phyloP scores from a whole-genome alignment of 1,140 invertebrate genomes.

The Euura saliciscinereae region DNA sequence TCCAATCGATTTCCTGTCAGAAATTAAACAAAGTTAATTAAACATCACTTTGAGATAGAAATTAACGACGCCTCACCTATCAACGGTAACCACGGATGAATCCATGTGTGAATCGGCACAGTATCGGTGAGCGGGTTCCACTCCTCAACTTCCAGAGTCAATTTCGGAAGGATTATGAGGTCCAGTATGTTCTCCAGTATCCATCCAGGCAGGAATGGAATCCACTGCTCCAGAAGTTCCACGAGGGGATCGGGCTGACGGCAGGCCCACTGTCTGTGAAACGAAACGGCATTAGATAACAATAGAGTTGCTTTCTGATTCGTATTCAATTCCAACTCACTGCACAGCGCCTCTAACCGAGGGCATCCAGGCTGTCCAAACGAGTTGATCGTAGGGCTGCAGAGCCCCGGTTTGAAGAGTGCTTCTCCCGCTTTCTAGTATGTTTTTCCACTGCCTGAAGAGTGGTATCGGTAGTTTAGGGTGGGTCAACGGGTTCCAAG shows the following conservation, averaged over 20 bases:
- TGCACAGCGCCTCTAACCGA: conserved; percentile 72
- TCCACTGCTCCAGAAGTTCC: conserved; percentile 82
- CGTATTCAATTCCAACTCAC: conserved; percentile 53
- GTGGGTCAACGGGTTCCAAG: conserved; percentile 78
- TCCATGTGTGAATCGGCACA: conserved; percentile 94
- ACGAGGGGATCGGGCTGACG: conserved; percentile 78
- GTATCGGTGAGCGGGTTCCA: conserved; percentile 96
- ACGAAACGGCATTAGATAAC: conserved; percentile 7
- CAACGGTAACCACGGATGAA: conserved; percentile 91
- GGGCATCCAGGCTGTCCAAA: conserved; percentile 93
- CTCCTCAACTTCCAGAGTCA: conserved; percentile 80
- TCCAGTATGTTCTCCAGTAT: conserved; percentile 83
- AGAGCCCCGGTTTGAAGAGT: conserved; percentile 62
- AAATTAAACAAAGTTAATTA: conserved; percentile 20
- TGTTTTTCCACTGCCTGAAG: conserved; percentile 75
- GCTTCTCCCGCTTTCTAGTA: conserved; percentile 63
- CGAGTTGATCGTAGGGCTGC: conserved; percentile 78
- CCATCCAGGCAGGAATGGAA: conserved; percentile 80
- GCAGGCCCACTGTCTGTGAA: conserved; percentile 72
- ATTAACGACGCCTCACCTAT: conserved; percentile 61
- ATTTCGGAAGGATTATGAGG: conserved; percentile 78
- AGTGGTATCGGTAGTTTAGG: conserved; percentile 67
- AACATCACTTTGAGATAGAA: neutral
- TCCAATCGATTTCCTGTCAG: conserved; percentile 68
- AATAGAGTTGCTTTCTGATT: neutral